These are phyloP conservation scores for Sebastes trivittatus DNA, from an alignment of 2,797 vertebrate species.

Conservation along the genomic window DNA sequence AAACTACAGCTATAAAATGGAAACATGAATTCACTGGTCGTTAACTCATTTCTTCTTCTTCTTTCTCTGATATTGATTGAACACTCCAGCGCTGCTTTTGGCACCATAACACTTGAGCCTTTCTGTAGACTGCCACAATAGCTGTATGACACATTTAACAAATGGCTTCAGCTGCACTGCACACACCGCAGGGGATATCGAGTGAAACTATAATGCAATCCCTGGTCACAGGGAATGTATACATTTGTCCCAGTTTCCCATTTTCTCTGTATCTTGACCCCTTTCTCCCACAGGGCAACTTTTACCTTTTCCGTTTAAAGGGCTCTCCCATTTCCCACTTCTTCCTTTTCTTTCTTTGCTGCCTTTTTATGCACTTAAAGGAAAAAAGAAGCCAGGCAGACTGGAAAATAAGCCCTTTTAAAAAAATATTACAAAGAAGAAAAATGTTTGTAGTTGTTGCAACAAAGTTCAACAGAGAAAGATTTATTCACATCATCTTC, in stretches of 20 bases:
- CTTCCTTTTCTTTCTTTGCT: not conserved
- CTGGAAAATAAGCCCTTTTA: not conserved
- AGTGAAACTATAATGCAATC: constrained; percentile 43
- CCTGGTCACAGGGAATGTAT: constrained; percentile 20
- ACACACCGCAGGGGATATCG: constrained; percentile 26
- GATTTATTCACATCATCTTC: not conserved
- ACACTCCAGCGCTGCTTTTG: constrained; percentile 18
- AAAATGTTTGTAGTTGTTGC: not conserved
- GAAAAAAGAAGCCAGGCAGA: not conserved
- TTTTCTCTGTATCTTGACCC: constrained; percentile 20
- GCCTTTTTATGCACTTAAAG: not conserved
- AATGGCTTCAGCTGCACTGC: constrained; percentile 43
- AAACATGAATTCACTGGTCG: constrained; percentile 20
- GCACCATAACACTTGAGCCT: not conserved
- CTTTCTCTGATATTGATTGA: constrained; percentile 32
- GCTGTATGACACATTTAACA: constrained; percentile 59
- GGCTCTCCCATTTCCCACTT: not conserved
- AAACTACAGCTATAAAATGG: constrained; percentile 11
- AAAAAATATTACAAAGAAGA: not conserved
- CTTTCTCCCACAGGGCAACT: not conserved
- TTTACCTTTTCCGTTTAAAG: constrained; percentile 10
- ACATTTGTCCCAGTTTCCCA: constrained; percentile 12
- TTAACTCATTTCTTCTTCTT: constrained; percentile 32
- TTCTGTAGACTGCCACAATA: constrained; percentile 25
- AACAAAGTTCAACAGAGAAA: not conserved